phyloP scores from a whole-genome alignment of 2,113 vertebrate genomes.

The Uria aalge region DNA sequence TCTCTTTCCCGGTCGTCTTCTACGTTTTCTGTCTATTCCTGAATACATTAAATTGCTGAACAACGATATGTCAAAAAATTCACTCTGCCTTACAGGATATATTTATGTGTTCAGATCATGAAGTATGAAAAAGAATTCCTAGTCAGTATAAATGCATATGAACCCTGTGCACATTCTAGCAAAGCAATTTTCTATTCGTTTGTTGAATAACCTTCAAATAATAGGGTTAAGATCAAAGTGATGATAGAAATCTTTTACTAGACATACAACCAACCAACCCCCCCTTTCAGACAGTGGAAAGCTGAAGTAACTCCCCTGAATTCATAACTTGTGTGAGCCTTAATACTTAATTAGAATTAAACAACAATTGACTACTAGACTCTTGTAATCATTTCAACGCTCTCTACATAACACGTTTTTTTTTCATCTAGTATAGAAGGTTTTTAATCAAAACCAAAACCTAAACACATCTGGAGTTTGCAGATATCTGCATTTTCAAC shows the following conservation, averaged over 20 bases:
- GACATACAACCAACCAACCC: not conserved
- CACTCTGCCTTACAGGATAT: not conserved
- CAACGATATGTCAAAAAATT: not conserved
- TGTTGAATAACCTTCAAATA: not conserved
- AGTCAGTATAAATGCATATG: not conserved
- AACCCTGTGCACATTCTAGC: not conserved
- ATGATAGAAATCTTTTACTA: not conserved
- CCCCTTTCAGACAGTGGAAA: not conserved
- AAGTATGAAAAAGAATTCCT: not conserved
- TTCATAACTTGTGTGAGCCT: not conserved
- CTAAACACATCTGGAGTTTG: not conserved
- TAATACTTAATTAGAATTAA: not conserved
- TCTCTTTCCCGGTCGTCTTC: not conserved
- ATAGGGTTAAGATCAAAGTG: not conserved
- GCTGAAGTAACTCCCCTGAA: not conserved
- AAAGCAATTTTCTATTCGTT: not conserved
- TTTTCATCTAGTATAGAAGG: not conserved
- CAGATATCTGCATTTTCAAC: not conserved
- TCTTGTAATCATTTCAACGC: not conserved
- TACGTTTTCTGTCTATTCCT: not conserved
- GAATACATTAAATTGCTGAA: not conserved
- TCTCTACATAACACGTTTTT: not conserved
- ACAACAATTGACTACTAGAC: not conserved
- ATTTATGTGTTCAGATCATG: not conserved
- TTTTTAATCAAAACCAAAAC: not conserved